Evolutionary conservation across 2,888 invertebrate species (phyloP), one percentile per base, ranked within the genome.

Genomic region (Cryptophagus acutangulus): DNA sequence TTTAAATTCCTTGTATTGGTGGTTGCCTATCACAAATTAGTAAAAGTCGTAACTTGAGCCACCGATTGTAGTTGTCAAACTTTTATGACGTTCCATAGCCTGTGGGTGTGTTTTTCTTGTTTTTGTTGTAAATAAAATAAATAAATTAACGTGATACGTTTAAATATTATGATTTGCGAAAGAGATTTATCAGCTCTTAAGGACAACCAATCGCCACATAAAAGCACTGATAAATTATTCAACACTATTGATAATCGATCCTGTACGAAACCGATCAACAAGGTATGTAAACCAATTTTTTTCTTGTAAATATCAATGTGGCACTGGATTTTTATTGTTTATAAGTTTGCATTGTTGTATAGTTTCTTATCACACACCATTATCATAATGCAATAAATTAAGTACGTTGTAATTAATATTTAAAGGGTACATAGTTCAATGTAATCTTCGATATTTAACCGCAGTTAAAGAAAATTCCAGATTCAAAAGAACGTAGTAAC

Each of bases 211-310:
- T 55, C 57, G 18, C 55, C 60, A 3, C 50, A 53, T 14, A 55
- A 54, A 49, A 48, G 40, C 33, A 48, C 47, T 33, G 61, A 61
- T 33, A 62, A 62, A 38, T 47, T 62, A 44, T 55, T 64, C 36
- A 61, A 58, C 49, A 55, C 59, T 24, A 58, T 80, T 51, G 82
- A 82, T 70, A 78, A 78, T 54, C 75, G 81, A 68, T 80, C 81
- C 53, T 82, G 81, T 65, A 78, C 78, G 62, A 81, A 81, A 69
- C 82, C 82, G 52, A 72, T 74, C 43, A 71, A 75, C 51, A 79
- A 79, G 76, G 82, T 82, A 74, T 74, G 67, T 55, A 29, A 14
- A 6, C 20, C 29, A 17, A 20, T 40, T 15, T 24, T 20, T 26
- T 17, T 36, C 34, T 34, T 42, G 9, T 35, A n/a, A n/a, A n/a